Base-by-base conservation (phyloP, 1,140 invertebrate genomes). In the Rhyacophila brunnea region DNA sequence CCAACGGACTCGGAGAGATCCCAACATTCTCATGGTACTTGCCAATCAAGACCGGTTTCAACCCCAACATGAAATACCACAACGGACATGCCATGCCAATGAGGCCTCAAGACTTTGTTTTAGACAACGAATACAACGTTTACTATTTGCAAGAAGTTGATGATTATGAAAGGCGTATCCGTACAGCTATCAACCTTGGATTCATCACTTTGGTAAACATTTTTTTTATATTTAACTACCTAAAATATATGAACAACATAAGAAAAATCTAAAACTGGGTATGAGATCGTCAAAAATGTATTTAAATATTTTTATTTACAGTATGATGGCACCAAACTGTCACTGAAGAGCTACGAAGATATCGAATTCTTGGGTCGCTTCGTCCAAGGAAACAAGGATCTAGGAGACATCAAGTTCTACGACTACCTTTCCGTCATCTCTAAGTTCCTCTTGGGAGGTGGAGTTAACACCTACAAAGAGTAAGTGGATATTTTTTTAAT, bases 51-150 rank as follows among this genome's bases (percentile, higher is more conserved):
- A 72, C 74, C 23, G 83, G 81, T 46, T 86, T 79, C 74, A 82
- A 84, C 67, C 83, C 87, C 0, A 78, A 84, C 63, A 72, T 87
- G 58, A 80, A 78, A 38, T 74, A 81, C 64, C 78, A 78, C 60
- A 88, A 83, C 56, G 87, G 87, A 43, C 74, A 83, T 10, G 80
- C 85, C 66, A 85, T 85, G 75, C 83, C 85, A 32, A 74, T 79
- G 34, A 82, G 88, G 38, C 72, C 81, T 38, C 80, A 85, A 68
- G 78, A 86, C 67, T 75, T 78, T 15, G 69, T 78, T 7, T 61
- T 83, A 23, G 81, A 83, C 18, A 69, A 79, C 14, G 55, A 75
- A 2, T 72, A 84, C 1, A 71, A 75, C 45, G 70, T 75, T 6
- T 70, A 75, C 43, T 66, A 72, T 60, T 53, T 81, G 0, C 72